Conservation (phyloP, 2,113 vertebrate genomes). For the Struthidea cinerea region DNA sequence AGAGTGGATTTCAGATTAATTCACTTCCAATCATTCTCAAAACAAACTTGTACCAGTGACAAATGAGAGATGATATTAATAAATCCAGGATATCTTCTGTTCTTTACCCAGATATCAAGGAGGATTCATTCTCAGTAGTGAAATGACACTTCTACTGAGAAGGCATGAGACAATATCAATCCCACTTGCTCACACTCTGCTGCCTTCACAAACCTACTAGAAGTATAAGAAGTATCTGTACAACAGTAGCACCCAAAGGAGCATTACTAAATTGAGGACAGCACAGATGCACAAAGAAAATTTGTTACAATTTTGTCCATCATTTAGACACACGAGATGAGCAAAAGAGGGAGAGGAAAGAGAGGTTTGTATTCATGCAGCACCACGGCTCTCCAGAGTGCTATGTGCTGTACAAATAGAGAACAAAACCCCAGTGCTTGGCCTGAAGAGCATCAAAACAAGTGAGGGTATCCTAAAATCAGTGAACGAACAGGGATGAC, state of each 20-base stretch:
- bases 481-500: not conserved
- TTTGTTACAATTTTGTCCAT: not conserved
- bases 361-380: not conserved
- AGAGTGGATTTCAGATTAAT: not conserved
- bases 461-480: not conserved
- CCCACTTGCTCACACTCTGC: not conserved
- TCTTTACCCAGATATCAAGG: not conserved
- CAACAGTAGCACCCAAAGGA: not conserved
- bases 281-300: not conserved
- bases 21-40: not conserved
- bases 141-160: not conserved
- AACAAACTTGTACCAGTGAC: not conserved
- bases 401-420: not conserved
- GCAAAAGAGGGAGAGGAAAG: not conserved
- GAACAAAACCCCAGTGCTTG: not conserved
- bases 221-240: not conserved
- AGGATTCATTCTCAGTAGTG: not conserved
- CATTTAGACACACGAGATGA: not conserved
- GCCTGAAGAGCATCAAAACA: not conserved
- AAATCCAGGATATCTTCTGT: not conserved
- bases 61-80: not conserved
- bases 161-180: not conserved
- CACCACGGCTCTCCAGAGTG: not conserved
- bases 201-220: not conserved
- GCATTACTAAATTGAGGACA: not conserved